Evolutionary conservation across 2,113 vertebrate species (phyloP).

Genomic region (Tachycineta bicolor): DNA sequence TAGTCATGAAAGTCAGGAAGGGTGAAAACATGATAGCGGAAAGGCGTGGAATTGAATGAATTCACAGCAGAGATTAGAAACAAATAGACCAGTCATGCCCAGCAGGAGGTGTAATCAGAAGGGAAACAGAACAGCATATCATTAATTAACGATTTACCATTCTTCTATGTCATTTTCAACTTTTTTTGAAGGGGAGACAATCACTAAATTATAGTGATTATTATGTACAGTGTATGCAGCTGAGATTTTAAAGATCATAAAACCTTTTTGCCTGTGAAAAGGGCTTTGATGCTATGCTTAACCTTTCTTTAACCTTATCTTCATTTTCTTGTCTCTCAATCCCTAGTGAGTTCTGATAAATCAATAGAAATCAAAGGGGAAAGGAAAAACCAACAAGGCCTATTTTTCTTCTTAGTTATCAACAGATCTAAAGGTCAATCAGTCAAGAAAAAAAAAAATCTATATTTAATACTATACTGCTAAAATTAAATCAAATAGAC

Average conservation of each 20-base stretch:
- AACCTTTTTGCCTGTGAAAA: slow-evolving; percentile 16
- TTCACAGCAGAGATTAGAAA: slow-evolving; percentile 34
- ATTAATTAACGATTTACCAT: slow-evolving; percentile 62
- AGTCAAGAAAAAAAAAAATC: not conserved
- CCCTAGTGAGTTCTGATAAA: slow-evolving; percentile 40
- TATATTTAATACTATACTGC: not conserved
- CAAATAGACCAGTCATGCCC: slow-evolving; percentile 29
- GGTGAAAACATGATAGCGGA: slow-evolving; percentile 7
- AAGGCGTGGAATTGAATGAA: slow-evolving; percentile 33
- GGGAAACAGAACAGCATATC: slow-evolving; percentile 43
- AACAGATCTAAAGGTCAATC: not conserved
- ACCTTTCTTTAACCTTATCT: slow-evolving; percentile 63
- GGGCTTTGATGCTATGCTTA: slow-evolving; percentile 53
- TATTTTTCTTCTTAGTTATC: slow-evolving; percentile 26
- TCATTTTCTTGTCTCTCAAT: slow-evolving; percentile 56
- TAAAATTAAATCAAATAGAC: not conserved
- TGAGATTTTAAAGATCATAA: slow-evolving; percentile 37
- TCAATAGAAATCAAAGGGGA: slow-evolving; percentile 48
- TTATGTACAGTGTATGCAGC: slow-evolving; percentile 16
- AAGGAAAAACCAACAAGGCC: not conserved
- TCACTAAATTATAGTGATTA: slow-evolving; percentile 61
- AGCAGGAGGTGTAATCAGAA: slow-evolving; percentile 61
- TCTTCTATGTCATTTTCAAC: slow-evolving; percentile 23
- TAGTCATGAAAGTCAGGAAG: slow-evolving; percentile 37
- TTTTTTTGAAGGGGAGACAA: slow-evolving; percentile 51